Conservation (phyloP, 2,888 invertebrate species). For the Neoscelio sp. region DNA sequence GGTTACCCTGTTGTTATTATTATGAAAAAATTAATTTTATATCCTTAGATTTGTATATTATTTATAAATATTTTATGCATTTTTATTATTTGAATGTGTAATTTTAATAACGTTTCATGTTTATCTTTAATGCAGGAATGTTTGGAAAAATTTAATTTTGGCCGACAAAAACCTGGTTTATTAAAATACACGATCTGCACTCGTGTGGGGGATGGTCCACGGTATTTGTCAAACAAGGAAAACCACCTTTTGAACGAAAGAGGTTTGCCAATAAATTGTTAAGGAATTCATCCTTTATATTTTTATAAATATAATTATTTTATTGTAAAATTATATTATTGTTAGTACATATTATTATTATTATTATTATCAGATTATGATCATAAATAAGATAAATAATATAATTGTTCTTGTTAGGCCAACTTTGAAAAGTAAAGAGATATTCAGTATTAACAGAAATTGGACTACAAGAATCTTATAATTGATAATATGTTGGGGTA, state of each 20-base stretch:
- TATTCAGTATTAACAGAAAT: neutral
- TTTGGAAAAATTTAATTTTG: constrained; percentile 79
- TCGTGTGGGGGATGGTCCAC: constrained; percentile 92
- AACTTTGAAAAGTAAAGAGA: neutral
- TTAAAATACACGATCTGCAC: constrained; percentile 94
- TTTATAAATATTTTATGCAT: neutral
- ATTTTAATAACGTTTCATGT: neutral
- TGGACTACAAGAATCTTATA: neutral
- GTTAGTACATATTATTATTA: constrained; percentile 1
- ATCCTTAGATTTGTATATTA: too few relatives aligned
- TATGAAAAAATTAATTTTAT: too few relatives aligned
- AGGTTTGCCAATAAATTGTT: constrained; percentile 76
- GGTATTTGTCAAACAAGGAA: constrained; percentile 82
- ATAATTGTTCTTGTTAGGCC: neutral
- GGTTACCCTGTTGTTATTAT: too few relatives aligned
- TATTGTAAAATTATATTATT: neutral
- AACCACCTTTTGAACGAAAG: constrained; percentile 84
- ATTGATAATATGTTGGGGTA: too few relatives aligned
- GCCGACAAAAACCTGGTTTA: constrained; percentile 84
- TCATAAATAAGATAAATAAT: neutral
- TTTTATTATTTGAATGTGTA: constrained; percentile 1
- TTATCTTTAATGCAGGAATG: constrained; percentile 72
- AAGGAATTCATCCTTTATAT: neutral
- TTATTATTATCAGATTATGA: too few relatives aligned
- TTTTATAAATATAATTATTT: constrained; percentile 1